Evolutionary conservation across 2,888 invertebrate genomes (phyloP).

Genomic region (Nymphalis c-album): DNA sequence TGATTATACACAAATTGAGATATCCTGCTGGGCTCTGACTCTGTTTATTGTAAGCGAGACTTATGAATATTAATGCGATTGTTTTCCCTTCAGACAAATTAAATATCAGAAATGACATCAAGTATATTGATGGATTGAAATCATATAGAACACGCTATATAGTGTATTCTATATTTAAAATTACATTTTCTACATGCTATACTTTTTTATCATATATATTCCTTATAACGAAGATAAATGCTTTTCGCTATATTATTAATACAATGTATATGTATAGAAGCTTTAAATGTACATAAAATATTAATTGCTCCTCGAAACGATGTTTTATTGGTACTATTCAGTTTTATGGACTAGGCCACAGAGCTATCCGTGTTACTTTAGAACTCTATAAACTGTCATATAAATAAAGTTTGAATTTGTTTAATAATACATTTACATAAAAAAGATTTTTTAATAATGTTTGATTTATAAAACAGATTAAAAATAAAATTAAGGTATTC

Average conservation of each 20-base stretch:
- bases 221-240: background rate
- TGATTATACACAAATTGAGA: constrained; percentile 2
- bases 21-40: background rate
- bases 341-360: background rate
- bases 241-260: background rate
- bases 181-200: no score
- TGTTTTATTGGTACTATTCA: constrained; percentile 16
- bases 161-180: no score
- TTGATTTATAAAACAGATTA: no score
- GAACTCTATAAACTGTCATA: background rate
- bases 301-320: constrained; percentile 8
- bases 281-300: constrained; percentile 17
- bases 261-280: background rate
- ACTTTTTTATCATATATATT: background rate
- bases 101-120: background rate
- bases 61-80: constrained; percentile 4
- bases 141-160: background rate
- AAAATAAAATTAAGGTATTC: no score
- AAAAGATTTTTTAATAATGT: no score
- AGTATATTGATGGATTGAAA: background rate
- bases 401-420: background rate
- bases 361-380: constrained; percentile 2
- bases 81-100: background rate
- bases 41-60: background rate
- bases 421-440: background rate